Conservation (phyloP, 2,113 vertebrate genomes). For the Hemibagrus wyckioides region DNA sequence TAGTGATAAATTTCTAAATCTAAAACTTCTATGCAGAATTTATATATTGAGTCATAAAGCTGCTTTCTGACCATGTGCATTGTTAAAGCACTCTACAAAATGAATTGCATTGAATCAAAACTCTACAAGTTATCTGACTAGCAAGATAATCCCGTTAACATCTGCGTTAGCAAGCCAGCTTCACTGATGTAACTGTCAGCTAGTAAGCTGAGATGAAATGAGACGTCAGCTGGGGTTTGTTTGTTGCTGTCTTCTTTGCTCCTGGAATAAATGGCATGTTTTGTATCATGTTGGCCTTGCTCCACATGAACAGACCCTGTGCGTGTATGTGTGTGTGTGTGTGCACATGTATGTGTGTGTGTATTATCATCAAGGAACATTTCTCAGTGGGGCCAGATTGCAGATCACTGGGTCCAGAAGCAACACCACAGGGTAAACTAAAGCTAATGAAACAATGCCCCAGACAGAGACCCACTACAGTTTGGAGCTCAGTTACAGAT, state of each 20-base stretch:
- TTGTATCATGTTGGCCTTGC: slow-evolving; percentile 55
- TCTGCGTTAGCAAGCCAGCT: background rate
- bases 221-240: background rate
- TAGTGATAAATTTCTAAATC: no score
- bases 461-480: background rate
- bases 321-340: slow-evolving; percentile 42
- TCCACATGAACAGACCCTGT: slow-evolving; percentile 62
- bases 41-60: no score
- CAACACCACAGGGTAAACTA: slow-evolving; percentile 56
- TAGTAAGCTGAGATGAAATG: background rate
- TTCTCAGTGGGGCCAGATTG: slow-evolving; percentile 77
- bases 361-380: slow-evolving; percentile 67
- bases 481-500: background rate
- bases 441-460: slow-evolving; percentile 55
- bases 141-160: background rate
- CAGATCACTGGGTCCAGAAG: slow-evolving; percentile 55
- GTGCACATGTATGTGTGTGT: slow-evolving; percentile 50
- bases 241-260: slow-evolving; percentile 18
- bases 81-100: background rate
- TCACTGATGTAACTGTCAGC: background rate
- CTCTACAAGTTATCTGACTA: background rate
- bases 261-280: slow-evolving; percentile 8
- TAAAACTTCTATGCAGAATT: no score
- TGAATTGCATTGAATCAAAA: no score
- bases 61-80: no score